Evolutionary conservation across 2,113 vertebrate species (phyloP).

Genomic region (Caretta caretta): DNA sequence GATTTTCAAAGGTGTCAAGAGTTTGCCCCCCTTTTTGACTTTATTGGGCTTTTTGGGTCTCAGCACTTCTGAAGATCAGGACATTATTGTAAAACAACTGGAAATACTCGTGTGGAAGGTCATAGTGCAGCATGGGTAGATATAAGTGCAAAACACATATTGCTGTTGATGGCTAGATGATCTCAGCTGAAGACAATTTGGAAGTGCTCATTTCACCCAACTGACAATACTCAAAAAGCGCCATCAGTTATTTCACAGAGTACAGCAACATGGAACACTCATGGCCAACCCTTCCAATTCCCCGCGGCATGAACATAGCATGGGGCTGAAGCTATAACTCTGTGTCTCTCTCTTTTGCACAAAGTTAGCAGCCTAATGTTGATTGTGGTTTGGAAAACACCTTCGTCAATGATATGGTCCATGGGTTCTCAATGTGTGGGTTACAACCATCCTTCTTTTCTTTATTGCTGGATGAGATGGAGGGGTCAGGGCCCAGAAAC

Average conservation of each 20-base stretch:
- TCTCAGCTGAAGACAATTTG: background rate
- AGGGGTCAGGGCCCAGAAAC: background rate
- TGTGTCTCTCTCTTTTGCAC: background rate
- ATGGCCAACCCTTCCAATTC: background rate
- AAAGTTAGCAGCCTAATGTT: background rate
- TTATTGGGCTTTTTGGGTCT: background rate
- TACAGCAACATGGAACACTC: background rate
- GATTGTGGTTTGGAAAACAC: background rate
- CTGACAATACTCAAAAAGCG: background rate
- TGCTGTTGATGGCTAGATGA: background rate
- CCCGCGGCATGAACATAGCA: background rate
- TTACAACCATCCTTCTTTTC: background rate
- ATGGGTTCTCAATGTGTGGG: background rate
- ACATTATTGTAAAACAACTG: background rate
- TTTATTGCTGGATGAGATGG: background rate
- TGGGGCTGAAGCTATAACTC: background rate
- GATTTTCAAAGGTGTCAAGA: background rate
- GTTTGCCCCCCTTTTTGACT: background rate
- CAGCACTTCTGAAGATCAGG: background rate
- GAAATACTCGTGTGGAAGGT: background rate
- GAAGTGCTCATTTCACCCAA: background rate
- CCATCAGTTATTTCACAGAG: background rate
- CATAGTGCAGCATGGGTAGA: background rate
- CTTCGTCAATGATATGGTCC: background rate
- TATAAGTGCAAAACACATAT: slow-evolving; percentile 13